A percentile compares a stretch with the other conserved stretches of the same genome.
These are phyloP conservation scores for Odontophorus gujanensis DNA, from an alignment of 2,113 vertebrate species.

Conservation along the genomic window DNA sequence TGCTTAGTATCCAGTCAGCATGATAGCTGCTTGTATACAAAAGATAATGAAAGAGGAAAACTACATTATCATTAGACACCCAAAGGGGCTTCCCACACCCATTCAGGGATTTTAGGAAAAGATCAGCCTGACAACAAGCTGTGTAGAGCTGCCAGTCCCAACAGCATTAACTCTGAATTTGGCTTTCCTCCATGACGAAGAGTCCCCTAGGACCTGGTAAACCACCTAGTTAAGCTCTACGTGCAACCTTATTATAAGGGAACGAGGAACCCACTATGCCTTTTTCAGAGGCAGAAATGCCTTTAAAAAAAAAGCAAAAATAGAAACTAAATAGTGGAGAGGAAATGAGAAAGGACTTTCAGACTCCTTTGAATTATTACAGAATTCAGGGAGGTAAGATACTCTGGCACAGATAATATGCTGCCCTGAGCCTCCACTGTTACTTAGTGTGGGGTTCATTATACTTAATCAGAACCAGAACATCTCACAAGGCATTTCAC, in stretches of 20 bases:
- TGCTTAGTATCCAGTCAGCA: constrained; percentile 34
- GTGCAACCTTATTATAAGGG: not conserved
- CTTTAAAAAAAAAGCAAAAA: not conserved
- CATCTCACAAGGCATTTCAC: not conserved
- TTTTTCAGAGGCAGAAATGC: constrained; percentile 6
- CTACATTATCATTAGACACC: constrained; percentile 57
- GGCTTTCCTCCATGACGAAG: not conserved
- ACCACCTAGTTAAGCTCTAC: not conserved
- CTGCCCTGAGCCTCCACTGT: not conserved
- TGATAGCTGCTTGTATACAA: constrained; percentile 60
- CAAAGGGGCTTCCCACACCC: constrained; percentile 34
- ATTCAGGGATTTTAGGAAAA: constrained; percentile 41
- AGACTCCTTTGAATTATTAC: not conserved
- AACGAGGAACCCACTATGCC: not conserved
- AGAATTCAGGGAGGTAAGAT: not conserved
- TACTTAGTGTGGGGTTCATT: not conserved
- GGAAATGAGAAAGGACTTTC: not conserved
- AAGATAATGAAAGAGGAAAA: constrained; percentile 74
- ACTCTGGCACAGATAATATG: not conserved
- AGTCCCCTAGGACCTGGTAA: constrained; percentile 15
- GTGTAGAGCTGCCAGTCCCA: not conserved
- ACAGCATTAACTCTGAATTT: constrained; percentile 23
- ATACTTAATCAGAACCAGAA: not conserved
- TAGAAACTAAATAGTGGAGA: not conserved
- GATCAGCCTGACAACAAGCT: constrained; percentile 37